Percentiles rank a stretch among this genome's conserved stretches.
phyloP scores from a whole-genome alignment of 2,113 vertebrate genomes.

The Capricornis sumatraensis region DNA sequence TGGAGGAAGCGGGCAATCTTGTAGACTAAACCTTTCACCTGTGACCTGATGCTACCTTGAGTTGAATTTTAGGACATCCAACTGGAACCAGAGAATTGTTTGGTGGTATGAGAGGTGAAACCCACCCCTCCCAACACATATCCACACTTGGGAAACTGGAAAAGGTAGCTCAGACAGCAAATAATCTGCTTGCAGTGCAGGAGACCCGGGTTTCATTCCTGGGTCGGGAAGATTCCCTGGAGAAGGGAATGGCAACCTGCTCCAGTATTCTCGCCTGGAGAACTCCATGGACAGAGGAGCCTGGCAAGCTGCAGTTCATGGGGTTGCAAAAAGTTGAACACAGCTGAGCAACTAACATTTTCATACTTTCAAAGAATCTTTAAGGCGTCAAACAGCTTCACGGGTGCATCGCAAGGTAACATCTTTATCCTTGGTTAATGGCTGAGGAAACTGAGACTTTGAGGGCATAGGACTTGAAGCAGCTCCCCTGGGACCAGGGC shows the following conservation, averaged over 20 bases:
- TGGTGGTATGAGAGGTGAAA: neutral
- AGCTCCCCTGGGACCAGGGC: neutral
- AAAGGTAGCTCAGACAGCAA: neutral
- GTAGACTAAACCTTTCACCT: neutral
- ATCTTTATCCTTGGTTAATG: neutral
- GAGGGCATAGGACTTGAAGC: neutral
- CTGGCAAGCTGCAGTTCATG: neutral
- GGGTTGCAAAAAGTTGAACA: neutral
- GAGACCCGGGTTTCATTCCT: neutral
- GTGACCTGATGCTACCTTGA: neutral
- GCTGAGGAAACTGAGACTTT: neutral
- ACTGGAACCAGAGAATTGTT: neutral
- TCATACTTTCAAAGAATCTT: neutral
- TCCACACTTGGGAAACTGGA: neutral
- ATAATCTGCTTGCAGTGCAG: neutral
- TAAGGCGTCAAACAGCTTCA: neutral
- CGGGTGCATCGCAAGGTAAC: neutral
- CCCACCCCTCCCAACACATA: neutral
- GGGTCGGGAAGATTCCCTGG: neutral
- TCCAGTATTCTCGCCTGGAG: neutral
- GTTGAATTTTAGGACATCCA: neutral
- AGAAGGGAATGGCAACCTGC: neutral
- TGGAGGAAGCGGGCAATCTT: neutral
- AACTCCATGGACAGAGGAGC: neutral
- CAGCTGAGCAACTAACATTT: neutral